Evolutionary conservation across 2,113 vertebrate genomes (phyloP), one percentile per base, ranked within the genome.

Genomic region (Lutjanus erythropterus): DNA sequence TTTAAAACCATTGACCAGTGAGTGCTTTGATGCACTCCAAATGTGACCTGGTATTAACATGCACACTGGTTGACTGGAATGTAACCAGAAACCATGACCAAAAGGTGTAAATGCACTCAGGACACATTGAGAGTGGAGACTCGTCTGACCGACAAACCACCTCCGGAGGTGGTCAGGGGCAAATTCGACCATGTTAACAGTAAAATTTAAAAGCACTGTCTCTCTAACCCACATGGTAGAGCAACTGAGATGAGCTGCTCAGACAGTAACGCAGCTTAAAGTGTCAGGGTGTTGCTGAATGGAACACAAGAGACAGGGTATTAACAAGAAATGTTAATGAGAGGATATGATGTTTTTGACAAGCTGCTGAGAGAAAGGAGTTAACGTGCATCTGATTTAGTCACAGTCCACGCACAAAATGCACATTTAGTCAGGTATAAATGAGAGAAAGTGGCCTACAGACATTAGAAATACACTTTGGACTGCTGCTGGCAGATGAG

Each of bases 61-160:
- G 29, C 2, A 15, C 2, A 42, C 52, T 33, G n/a, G 37, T 14
- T 65, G 49, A 44, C 65, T 60, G 8, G 7, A 25, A 31, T 12
- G 41, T 39, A 49, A 68, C 55, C 53, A 77, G 39, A 72, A 44
- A 74, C 62, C 62, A 74, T 78, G 39, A 49, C 60, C 42, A 62
- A 41, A 50, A 80, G 9, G 64, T 74, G 39, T 71, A 49, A 73
- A 78, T 70, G 73, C 72, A 84, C 46, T 66, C 14, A 39, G 31
- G 39, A 53, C 52, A 46, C 55, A 46, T 8, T 41, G 29, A 71
- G 50, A 55, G 23, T 23, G 6, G 33, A 65, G 29, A 27, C 55
- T 37, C 18, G n/a, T 64, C 58, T 37, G 27, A 53, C 31, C 58
- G 2, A 23, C 2, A 56, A 37, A 72, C 71, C 53, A 56, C 53